phyloP scores from a whole-genome alignment of 2,113 vertebrate species.

The Apus apus region DNA sequence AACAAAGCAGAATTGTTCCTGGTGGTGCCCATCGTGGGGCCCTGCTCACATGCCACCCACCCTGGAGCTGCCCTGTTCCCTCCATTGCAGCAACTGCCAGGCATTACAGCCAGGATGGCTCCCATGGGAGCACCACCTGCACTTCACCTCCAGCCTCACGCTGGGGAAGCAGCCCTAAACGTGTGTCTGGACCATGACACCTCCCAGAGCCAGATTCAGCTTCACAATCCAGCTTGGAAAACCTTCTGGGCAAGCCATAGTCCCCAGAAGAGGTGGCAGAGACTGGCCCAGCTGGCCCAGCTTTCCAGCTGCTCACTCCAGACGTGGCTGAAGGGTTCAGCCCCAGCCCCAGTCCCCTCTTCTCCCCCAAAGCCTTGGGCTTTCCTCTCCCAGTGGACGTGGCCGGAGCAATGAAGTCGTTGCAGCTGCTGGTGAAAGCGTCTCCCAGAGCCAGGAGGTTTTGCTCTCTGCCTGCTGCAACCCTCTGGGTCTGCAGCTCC shows the following conservation, averaged over 20 bases:
- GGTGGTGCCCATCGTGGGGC: accelerated
- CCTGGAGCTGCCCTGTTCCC: accelerated
- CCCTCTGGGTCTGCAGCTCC: neutral
- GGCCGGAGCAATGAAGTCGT: neutral
- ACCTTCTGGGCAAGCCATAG: neutral
- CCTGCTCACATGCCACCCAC: neutral
- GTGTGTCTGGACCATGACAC: neutral
- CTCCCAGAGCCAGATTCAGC: neutral
- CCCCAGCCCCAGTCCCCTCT: neutral
- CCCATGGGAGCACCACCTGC: neutral
- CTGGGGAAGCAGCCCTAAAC: neutral
- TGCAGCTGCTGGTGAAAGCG: neutral
- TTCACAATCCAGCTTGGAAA: neutral
- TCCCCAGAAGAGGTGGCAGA: accelerated
- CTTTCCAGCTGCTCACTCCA: neutral
- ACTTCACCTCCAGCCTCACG: neutral
- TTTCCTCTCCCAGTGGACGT: neutral
- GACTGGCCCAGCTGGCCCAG: neutral
- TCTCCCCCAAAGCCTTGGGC: accelerated
- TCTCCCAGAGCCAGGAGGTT: neutral
- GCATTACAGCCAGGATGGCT: neutral
- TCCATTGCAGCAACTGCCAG: accelerated
- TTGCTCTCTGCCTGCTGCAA: neutral
- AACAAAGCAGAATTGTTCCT: neutral
- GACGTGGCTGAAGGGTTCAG: accelerated